A percentile compares a stretch with the other conserved stretches of the same genome.
Evolutionary conservation across 2,113 vertebrate species (phyloP).

Genomic region (Aegithalos caudatus): DNA sequence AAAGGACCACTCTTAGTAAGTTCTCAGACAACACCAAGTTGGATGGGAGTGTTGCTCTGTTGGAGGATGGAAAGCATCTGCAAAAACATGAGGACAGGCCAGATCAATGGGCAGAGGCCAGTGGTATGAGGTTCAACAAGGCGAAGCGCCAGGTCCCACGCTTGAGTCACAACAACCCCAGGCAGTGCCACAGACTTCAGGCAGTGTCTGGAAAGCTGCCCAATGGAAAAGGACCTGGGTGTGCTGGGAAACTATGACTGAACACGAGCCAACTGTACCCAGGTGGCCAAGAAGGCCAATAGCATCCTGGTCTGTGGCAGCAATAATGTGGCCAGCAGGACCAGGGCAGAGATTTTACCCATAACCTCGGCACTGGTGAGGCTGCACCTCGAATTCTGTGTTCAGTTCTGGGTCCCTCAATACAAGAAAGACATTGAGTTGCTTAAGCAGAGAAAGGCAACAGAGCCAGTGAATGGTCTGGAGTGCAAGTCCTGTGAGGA

Average conservation of each 20-base stretch:
- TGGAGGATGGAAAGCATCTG: neutral
- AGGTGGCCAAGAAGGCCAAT: no score
- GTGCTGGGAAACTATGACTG: accelerated
- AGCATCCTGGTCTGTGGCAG: neutral
- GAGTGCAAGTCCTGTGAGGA: neutral
- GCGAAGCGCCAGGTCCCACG: no score
- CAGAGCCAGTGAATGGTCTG: neutral
- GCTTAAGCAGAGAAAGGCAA: neutral
- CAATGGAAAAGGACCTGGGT: neutral
- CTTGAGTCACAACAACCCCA: neutral
- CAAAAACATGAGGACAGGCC: neutral
- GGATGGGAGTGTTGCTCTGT: neutral
- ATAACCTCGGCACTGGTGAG: neutral
- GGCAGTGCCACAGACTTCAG: neutral
- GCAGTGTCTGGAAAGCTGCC: neutral
- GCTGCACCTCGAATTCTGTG: accelerated
- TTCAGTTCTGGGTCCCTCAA: neutral
- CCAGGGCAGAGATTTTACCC: neutral
- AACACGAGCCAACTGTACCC: neutral
- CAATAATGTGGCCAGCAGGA: neutral
- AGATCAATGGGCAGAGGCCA: neutral
- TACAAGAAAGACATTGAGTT: neutral
- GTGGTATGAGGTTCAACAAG: neutral
- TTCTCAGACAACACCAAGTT: neutral
- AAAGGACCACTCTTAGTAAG: no score